Conservation (phyloP, 1,140 invertebrate genomes). For the Campoletis sonorensis region DNA sequence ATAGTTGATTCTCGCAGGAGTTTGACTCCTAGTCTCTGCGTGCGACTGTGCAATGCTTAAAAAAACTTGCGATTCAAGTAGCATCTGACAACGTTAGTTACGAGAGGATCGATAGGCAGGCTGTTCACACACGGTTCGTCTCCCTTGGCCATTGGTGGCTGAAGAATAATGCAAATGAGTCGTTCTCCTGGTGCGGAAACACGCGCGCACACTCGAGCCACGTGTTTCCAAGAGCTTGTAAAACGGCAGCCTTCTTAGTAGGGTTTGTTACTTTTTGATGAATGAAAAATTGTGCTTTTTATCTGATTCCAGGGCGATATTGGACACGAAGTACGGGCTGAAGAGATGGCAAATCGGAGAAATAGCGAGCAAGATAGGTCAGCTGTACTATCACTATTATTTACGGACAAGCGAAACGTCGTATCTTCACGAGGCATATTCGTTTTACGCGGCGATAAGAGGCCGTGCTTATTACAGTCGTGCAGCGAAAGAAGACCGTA, state of each 20-base stretch:
- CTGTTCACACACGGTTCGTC: not conserved
- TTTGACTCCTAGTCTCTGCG: not conserved
- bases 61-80: constrained; percentile 42
- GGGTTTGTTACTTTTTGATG: no score
- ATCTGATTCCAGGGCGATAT: constrained; percentile 80
- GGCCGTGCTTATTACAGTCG: constrained; percentile 96
- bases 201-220: no score
- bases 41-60: no score
- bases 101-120: constrained; percentile 33
- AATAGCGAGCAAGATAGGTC: constrained; percentile 98
- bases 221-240: no score
- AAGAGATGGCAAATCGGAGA: constrained; percentile 99
- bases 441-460: constrained; percentile 97
- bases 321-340: constrained; percentile 96
- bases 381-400: constrained; percentile 99
- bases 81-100: constrained; percentile 41
- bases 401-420: constrained; percentile 96
- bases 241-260: no score
- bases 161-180: constrained; percentile 47
- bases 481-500: constrained; percentile 94
- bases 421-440: constrained; percentile 96
- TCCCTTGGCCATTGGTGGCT: constrained; percentile 8
- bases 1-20: constrained; percentile 1
- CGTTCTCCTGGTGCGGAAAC: not conserved
- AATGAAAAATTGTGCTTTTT: constrained; percentile 26